Evolutionary conservation across 2,888 invertebrate species (phyloP).

Genomic region (Chaitophorus viminalis): DNA sequence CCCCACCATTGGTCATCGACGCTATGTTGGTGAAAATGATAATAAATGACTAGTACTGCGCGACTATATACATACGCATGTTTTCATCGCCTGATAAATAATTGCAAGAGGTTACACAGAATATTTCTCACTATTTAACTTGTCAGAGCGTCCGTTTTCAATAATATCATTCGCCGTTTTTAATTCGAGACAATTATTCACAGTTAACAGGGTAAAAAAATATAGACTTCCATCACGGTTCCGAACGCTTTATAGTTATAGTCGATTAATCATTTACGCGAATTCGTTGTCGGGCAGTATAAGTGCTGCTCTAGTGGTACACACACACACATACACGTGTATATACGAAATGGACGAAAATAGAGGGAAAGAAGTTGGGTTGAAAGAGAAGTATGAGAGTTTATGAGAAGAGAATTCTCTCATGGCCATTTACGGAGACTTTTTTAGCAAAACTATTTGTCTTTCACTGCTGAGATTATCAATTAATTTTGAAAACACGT

Average conservation of each 20-base stretch:
- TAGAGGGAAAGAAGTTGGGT: too few species aligned
- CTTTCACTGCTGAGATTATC: not conserved
- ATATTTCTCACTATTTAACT: constrained; percentile 37
- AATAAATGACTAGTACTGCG: constrained; percentile 39
- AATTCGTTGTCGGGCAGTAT: not conserved
- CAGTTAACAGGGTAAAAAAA: constrained; percentile 46
- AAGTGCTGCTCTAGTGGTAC: not conserved
- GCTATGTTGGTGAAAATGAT: constrained; percentile 12
- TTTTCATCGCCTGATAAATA: constrained; percentile 42
- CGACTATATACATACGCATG: not conserved
- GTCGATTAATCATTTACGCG: constrained; percentile 54
- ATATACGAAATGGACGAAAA: not conserved
- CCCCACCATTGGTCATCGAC: not conserved
- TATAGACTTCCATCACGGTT: constrained; percentile 40
- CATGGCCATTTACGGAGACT: not conserved
- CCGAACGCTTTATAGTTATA: not conserved
- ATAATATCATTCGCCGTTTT: constrained; percentile 52
- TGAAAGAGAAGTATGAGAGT: too few species aligned
- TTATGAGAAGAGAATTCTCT: not conserved
- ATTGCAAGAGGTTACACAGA: constrained; percentile 9
- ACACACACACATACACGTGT: not conserved
- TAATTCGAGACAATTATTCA: constrained; percentile 57
- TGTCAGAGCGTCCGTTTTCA: constrained; percentile 35
- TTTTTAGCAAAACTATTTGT: not conserved
- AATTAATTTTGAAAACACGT: constrained; percentile 35